Conservation (phyloP, 1,140 invertebrate species). For the Pantala flavescens region DNA sequence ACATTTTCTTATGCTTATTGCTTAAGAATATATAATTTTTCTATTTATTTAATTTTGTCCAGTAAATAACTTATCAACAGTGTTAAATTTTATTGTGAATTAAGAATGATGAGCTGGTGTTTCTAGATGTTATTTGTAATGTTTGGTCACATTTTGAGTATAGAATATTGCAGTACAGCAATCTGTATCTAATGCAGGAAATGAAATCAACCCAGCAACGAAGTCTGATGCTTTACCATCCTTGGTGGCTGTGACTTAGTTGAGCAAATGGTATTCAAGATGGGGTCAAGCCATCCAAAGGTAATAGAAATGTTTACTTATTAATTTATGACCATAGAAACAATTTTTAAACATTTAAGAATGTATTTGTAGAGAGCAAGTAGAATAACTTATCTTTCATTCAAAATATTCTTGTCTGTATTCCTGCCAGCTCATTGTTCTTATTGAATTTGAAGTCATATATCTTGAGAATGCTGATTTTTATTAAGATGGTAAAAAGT, state of each 20-base stretch:
- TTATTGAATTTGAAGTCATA: not conserved
- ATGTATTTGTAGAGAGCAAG: not conserved
- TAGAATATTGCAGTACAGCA: not conserved
- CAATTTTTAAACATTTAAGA: too few relatives aligned
- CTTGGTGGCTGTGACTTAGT: conserved; percentile 4
- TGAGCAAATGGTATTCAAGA: not conserved
- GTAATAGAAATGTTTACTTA: not conserved
- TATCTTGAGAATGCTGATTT: not conserved
- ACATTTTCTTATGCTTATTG: too few relatives aligned
- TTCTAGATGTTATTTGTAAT: not conserved
- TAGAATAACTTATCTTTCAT: too few relatives aligned
- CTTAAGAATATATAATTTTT: too few relatives aligned
- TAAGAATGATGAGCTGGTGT: not conserved
- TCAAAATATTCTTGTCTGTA: not conserved
- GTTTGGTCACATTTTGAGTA: not conserved
- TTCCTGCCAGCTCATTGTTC: not conserved
- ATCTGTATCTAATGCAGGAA: not conserved
- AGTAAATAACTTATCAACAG: too few relatives aligned
- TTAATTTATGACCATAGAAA: not conserved
- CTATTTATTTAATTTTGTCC: too few relatives aligned
- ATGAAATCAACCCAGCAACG: not conserved
- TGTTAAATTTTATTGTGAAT: too few relatives aligned
- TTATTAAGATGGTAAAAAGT: not conserved
- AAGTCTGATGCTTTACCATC: not conserved
- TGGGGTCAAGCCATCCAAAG: conserved; percentile 3